A percentile compares a stretch with the other conserved stretches of the same genome.
phyloP scores from a whole-genome alignment of 2,888 invertebrate species.

The Xestoiulus laeticollis region DNA sequence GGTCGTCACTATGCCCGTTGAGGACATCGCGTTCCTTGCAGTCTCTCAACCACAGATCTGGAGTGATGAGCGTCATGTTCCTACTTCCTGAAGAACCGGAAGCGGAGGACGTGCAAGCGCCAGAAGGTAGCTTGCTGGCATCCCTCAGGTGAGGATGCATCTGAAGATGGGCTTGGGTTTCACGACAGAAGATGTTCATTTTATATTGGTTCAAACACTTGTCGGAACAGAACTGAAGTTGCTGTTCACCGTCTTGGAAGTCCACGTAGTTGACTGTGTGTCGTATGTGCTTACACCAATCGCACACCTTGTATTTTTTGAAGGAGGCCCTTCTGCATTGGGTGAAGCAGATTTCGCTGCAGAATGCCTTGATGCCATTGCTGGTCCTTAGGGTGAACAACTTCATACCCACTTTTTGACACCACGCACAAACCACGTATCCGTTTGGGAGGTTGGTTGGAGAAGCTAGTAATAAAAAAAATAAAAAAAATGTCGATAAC shows the following conservation, averaged over 20 bases:
- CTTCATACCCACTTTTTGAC: slow-evolving; percentile 63
- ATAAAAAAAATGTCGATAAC: no score
- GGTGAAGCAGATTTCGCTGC: slow-evolving; percentile 89
- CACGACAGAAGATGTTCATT: slow-evolving; percentile 95
- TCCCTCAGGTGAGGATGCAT: slow-evolving; percentile 76
- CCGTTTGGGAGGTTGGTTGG: slow-evolving; percentile 57
- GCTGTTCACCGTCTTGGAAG: slow-evolving; percentile 89
- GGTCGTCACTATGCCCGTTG: slow-evolving; percentile 50
- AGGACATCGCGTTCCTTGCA: slow-evolving; percentile 65
- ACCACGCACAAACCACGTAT: slow-evolving; percentile 64
- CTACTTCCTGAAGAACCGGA: slow-evolving; percentile 40
- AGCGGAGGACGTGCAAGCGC: slow-evolving; percentile 56
- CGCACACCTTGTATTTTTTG: slow-evolving; percentile 87
- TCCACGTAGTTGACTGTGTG: slow-evolving; percentile 92
- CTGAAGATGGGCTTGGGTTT: slow-evolving; percentile 90
- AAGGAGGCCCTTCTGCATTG: slow-evolving; percentile 89
- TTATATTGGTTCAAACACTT: slow-evolving; percentile 96
- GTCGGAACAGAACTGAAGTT: slow-evolving; percentile 87
- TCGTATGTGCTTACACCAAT: slow-evolving; percentile 90
- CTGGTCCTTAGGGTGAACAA: slow-evolving; percentile 62
- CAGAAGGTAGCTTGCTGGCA: slow-evolving; percentile 57
- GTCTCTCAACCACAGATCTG: slow-evolving; percentile 88
- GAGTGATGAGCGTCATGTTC: slow-evolving; percentile 75
- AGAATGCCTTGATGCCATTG: slow-evolving; percentile 69
- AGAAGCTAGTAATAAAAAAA: slow-evolving; percentile 55